A percentile compares a stretch with the other conserved stretches of the same genome.
These are phyloP conservation scores for Notodonta dromedarius DNA, from an alignment of 2,888 invertebrate genomes.

Conservation along the genomic window DNA sequence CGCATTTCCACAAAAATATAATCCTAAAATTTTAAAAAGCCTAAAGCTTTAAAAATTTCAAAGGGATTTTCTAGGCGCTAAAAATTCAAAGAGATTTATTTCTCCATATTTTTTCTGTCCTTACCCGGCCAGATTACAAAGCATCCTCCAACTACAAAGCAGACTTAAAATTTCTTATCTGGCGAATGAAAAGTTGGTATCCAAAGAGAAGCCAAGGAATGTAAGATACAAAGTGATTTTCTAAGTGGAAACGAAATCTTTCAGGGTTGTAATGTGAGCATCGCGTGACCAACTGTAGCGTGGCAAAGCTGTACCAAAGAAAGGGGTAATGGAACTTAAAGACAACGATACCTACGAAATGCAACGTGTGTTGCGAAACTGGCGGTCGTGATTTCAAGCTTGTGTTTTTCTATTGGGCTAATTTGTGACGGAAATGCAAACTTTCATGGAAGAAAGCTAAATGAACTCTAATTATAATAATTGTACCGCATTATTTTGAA, in stretches of 20 bases:
- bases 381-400: conserved; percentile 28
- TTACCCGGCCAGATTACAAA: conserved; percentile 22
- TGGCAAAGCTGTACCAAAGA: conserved; percentile 53
- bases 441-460: no score
- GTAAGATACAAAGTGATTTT: conserved; percentile 77
- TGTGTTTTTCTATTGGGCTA: no score
- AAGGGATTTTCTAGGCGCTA: background rate
- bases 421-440: no score
- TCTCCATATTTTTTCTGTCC: background rate
- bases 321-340: conserved; percentile 61
- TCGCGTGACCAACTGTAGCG: conserved; percentile 71
- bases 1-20: background rate
- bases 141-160: conserved; percentile 30
- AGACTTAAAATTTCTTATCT: conserved; percentile 25
- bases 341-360: conserved; percentile 46
- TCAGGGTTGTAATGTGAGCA: conserved; percentile 69
- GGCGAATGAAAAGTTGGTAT: conserved; percentile 37
- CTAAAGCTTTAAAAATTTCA: background rate
- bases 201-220: conserved; percentile 50
- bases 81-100: background rate
- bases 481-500: background rate
- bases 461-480: no score
- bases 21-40: background rate
- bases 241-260: conserved; percentile 79
- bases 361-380: conserved; percentile 30